phyloP scores from a whole-genome alignment of 1,140 invertebrate species.

The Chionoecetes opilio region DNA sequence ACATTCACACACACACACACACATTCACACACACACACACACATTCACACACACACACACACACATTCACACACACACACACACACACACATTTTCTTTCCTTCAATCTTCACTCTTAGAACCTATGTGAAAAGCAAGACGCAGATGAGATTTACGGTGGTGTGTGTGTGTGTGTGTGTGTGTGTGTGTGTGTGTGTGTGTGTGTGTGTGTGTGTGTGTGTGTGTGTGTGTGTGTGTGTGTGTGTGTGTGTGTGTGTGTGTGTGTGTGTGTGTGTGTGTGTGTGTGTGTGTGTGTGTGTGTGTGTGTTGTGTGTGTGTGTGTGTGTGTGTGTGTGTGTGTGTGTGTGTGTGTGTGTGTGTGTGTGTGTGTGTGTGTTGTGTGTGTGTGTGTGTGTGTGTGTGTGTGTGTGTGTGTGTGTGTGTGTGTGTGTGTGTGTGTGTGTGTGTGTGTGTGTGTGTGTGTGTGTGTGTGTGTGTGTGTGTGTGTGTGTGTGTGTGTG shows the following conservation, averaged over 20 bases:
- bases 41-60: conserved; percentile 22
- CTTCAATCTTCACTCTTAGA: no score
- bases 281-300: conserved; percentile 50
- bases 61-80: conserved; percentile 51
- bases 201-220: conserved; percentile 23
- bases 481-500: no score
- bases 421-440: not conserved
- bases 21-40: not conserved
- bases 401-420: conserved; percentile 47
- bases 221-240: no score
- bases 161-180: not conserved
- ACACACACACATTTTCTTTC: no score
- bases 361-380: not conserved
- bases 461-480: conserved; percentile 30
- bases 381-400: conserved; percentile 53
- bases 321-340: not conserved
- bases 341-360: not conserved
- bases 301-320: conserved; percentile 50
- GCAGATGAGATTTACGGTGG: not conserved
- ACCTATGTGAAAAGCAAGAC: not conserved
- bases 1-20: conserved; percentile 1
- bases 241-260: not conserved
- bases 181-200: conserved; percentile 45
- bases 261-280: conserved; percentile 36
- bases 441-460: conserved; percentile 45